Base-by-base conservation (phyloP, 2,888 invertebrate species). In the Ariolimax columbianus region DNA sequence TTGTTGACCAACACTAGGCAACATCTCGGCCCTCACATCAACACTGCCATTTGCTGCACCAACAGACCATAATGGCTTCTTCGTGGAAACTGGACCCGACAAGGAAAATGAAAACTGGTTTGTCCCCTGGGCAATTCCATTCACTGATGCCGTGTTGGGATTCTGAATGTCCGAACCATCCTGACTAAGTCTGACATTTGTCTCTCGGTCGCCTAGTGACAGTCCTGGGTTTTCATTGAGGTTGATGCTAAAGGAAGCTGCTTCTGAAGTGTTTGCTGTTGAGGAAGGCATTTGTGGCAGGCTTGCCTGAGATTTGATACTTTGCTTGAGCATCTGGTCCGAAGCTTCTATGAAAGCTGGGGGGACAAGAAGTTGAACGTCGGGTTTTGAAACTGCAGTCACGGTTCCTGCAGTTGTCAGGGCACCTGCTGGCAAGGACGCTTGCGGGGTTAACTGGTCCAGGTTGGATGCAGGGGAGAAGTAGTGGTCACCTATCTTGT, bases 291-390 rank as follows among this genome's bases (percentile, higher is more conserved):
- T 66, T 11, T 66, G 66, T 1, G 30, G 66, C 0, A 33, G 17
- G 7, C 30, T 7, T 77, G 47, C 30, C 4, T 36, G 26, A 30
- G 68, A 33, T 43, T 36, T 84, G 55, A 19, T 79, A 43, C 38
- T 63, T 33, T 84, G 84, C 23, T 73, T 73, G 6, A 79, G 43
- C 2, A 84, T 84, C 43, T 79, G 68, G 19, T 84, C 84, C 23
- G 84, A 84, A 33, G 84, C 84, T 43, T 84, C 84, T 38, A 84
- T 84, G 79, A 47, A 79, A 43, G 84, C 72, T 30, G 84, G 84
- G 14, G 84, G 84, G 38, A 84, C 84, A 38, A 84, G 72, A n/a
- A 84, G 63, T 66, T 84, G 55, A 63, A 84, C 79, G 43, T 79
- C 84, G n/a, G 79, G 19, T 19, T 79, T 79, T 73, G 77, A 43